phyloP scores from a whole-genome alignment of 2,113 vertebrate species.

The Nestor notabilis region DNA sequence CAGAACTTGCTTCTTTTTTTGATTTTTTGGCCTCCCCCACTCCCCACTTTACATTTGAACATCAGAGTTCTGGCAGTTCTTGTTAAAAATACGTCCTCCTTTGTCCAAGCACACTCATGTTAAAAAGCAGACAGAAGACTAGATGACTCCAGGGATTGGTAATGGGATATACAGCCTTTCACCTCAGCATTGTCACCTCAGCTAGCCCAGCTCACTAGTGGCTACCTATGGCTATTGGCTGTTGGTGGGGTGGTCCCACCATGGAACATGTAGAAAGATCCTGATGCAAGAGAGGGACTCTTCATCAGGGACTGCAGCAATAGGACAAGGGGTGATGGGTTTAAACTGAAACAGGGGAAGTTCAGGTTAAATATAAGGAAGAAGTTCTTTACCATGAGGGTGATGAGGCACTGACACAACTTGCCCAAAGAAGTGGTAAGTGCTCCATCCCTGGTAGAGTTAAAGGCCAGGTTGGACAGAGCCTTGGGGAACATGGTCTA shows the following conservation, averaged over 20 bases:
- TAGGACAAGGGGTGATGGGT: background rate
- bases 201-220: background rate
- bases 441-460: background rate
- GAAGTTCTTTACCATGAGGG: background rate
- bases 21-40: background rate
- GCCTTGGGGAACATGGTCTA: background rate
- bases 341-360: background rate
- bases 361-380: background rate
- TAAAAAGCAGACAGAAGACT: background rate
- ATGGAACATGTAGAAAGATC: background rate
- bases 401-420: background rate
- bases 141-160: background rate
- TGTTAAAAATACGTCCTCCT: background rate
- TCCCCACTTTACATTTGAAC: background rate
- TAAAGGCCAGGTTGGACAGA: background rate
- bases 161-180: background rate
- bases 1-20: background rate
- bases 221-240: rapidly evolving
- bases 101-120: background rate
- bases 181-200: background rate
- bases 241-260: background rate
- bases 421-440: background rate
- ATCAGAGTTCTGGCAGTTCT: conserved; percentile 20
- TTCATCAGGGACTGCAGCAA: background rate
- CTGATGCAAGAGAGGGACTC: background rate